Evolutionary conservation across 2,888 invertebrate species (phyloP).

Genomic region (Allophyes oxyacanthae): DNA sequence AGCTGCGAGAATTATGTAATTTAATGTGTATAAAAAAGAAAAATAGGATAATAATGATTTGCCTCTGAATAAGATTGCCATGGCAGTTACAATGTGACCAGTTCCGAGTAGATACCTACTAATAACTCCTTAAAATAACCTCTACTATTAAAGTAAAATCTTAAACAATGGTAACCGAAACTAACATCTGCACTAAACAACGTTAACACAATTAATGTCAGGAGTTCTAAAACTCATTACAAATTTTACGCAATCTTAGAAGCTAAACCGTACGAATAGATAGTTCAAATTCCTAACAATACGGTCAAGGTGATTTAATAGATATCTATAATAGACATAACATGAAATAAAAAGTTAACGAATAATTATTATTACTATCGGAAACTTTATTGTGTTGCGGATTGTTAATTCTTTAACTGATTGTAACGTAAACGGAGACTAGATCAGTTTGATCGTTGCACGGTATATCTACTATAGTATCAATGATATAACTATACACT

Average conservation of each 20-base stretch:
- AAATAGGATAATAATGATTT: too few species aligned
- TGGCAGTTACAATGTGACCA: too few species aligned
- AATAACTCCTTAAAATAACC: too few species aligned
- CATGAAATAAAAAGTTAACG: conserved; percentile 44
- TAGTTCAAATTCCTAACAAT: conserved; percentile 35
- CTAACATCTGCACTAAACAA: not conserved
- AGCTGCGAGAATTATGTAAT: too few species aligned
- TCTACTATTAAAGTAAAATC: too few species aligned
- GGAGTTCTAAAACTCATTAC: conserved; percentile 20
- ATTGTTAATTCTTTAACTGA: conserved; percentile 18
- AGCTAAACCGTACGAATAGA: conserved; percentile 31
- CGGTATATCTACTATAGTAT: conserved; percentile 3
- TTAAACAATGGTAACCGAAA: too few species aligned
- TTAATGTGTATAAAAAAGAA: too few species aligned
- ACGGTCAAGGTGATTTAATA: conserved; percentile 56
- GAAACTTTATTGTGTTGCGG: conserved; percentile 40
- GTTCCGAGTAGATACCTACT: too few species aligned
- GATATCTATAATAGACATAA: conserved; percentile 22
- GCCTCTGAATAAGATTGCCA: too few species aligned
- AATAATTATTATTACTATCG: conserved; percentile 37
- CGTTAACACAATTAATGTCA: not conserved
- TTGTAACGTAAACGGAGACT: conserved; percentile 15
- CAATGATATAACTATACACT: too few species aligned
- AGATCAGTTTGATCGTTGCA: conserved; percentile 15
- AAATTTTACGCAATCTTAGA: conserved; percentile 19